Conservation (phyloP, 1,140 invertebrate species). For the Saxidomus purpurata region DNA sequence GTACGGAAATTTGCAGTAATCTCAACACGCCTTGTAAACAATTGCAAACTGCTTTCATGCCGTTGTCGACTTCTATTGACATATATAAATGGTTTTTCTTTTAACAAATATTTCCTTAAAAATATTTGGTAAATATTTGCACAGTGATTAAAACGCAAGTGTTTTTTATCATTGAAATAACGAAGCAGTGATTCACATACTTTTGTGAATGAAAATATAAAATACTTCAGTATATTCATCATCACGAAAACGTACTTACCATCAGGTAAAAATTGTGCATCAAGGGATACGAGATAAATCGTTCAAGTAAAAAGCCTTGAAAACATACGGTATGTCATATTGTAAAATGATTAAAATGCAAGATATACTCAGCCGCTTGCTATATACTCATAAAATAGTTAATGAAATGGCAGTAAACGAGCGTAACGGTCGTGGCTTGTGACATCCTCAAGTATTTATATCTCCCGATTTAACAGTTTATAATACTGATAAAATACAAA, state of each 20-base stretch:
- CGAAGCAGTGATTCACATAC: background rate
- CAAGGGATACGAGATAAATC: background rate
- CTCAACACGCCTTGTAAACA: too few relatives aligned
- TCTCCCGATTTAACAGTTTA: background rate
- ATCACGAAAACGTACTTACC: background rate
- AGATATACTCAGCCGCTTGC: background rate
- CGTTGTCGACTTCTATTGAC: background rate
- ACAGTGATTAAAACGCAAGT: background rate
- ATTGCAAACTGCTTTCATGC: background rate
- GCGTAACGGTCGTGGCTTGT: background rate
- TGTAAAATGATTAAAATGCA: background rate
- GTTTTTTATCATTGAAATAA: background rate
- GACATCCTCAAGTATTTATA: background rate
- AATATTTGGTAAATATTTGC: background rate
- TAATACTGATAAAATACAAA: background rate
- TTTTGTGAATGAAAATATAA: too few relatives aligned
- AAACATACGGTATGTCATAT: background rate
- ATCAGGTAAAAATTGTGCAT: background rate
- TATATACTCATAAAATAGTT: background rate
- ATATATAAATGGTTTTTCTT: background rate
- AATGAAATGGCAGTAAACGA: conserved; percentile 14
- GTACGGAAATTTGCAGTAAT: too few relatives aligned
- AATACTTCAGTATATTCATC: too few relatives aligned
- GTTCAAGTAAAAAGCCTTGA: background rate
- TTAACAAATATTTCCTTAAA: background rate